These are phyloP conservation scores for Apotomis betuletana DNA, from an alignment of 2,888 invertebrate species.

Conservation along the genomic window DNA sequence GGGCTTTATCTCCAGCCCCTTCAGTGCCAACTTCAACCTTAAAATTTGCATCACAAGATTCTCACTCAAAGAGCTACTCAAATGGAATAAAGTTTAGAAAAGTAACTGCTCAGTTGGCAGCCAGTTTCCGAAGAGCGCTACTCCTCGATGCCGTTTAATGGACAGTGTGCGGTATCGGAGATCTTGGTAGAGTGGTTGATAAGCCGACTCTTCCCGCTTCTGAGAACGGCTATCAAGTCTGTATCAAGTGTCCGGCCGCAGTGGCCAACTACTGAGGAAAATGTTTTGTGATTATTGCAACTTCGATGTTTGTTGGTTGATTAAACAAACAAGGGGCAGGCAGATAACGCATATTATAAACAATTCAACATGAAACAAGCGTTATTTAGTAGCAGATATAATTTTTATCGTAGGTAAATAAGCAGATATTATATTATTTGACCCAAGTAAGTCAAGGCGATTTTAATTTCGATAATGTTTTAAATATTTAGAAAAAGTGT, in stretches of 20 bases:
- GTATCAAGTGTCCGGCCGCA: conserved; percentile 23
- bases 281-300: conserved; percentile 8
- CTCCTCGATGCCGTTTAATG: neutral
- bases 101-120: conserved; percentile 5
- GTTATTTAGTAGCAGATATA: too few species aligned
- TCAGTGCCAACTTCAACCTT: neutral
- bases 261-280: conserved; percentile 28
- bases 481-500: too few species aligned
- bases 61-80: neutral
- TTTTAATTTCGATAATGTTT: too few species aligned
- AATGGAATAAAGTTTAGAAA: neutral
- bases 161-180: conserved; percentile 9
- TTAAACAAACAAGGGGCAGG: too few species aligned
- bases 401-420: too few species aligned
- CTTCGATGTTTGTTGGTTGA: neutral
- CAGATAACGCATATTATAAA: too few species aligned
- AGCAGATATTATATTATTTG: too few species aligned
- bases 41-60: neutral
- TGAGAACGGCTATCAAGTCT: conserved; percentile 35
- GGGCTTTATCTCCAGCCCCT: neutral
- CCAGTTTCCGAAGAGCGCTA: conserved; percentile 15
- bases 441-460: too few species aligned
- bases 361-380: too few species aligned
- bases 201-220: conserved; percentile 35
- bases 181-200: conserved; percentile 26